These are phyloP conservation scores for Catagonus wagneri DNA, from an alignment of 2,113 vertebrate genomes.

Conservation along the genomic window DNA sequence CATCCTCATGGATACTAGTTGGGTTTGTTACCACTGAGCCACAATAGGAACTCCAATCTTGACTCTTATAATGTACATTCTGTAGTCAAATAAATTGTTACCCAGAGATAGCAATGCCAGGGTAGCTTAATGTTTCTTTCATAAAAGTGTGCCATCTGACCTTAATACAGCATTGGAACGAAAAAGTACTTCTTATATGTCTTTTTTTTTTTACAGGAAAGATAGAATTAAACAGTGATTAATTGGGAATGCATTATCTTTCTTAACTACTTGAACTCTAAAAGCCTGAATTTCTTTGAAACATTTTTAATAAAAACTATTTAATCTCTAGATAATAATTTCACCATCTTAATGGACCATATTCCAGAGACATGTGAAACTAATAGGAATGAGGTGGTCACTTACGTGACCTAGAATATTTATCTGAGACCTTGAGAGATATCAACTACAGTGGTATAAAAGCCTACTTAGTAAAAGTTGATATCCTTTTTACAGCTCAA, in stretches of 20 bases:
- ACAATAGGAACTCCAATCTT: neutral
- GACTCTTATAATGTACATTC: neutral
- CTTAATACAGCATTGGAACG: neutral
- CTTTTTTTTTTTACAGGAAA: slow-evolving; percentile 56
- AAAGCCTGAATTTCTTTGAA: slow-evolving; percentile 51
- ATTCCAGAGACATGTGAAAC: neutral
- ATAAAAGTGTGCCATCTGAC: slow-evolving; percentile 10
- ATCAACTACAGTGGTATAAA: slow-evolving; percentile 5
- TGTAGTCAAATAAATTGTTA: slow-evolving; percentile 27
- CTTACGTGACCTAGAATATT: slow-evolving; percentile 48
- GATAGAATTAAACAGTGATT: slow-evolving; percentile 67
- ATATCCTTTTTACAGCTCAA: slow-evolving; percentile 10
- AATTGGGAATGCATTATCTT: slow-evolving; percentile 46
- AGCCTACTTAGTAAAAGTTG: slow-evolving; percentile 29
- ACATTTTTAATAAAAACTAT: slow-evolving; percentile 55
- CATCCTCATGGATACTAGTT: too few species aligned
- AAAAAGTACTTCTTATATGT: slow-evolving; percentile 47
- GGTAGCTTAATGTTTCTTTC: slow-evolving; percentile 43
- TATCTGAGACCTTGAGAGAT: neutral
- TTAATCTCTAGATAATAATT: slow-evolving; percentile 40
- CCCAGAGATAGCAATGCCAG: neutral
- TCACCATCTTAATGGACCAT: slow-evolving; percentile 13
- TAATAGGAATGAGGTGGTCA: slow-evolving; percentile 17
- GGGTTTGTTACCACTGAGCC: too few species aligned
- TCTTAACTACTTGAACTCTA: slow-evolving; percentile 65